phyloP scores from a whole-genome alignment of 2,888 invertebrate species.

The Brachylomia viminalis region DNA sequence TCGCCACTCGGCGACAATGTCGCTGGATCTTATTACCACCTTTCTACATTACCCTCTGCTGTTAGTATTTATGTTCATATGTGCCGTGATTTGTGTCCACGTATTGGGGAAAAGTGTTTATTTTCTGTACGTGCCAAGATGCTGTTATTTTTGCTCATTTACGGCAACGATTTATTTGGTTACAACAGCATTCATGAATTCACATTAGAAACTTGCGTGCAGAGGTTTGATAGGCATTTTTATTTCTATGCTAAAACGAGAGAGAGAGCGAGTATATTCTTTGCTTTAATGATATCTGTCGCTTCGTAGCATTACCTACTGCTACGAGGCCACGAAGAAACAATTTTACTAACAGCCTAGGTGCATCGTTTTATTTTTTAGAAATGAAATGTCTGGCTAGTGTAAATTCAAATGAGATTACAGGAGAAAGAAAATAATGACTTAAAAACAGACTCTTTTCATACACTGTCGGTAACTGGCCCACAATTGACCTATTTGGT shows the following conservation, averaged over 20 bases:
- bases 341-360: not conserved
- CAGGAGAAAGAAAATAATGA: not conserved
- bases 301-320: not conserved
- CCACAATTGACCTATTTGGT: not conserved
- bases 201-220: conserved; percentile 36
- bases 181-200: conserved; percentile 33
- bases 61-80: conserved; percentile 76
- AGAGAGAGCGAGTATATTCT: not conserved
- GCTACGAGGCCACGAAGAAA: not conserved
- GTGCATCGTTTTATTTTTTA: not conserved
- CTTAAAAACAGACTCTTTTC: not conserved
- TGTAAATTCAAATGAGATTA: not conserved
- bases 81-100: conserved; percentile 59
- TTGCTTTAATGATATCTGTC: not conserved
- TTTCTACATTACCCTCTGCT: conserved; percentile 74
- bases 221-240: conserved; percentile 2
- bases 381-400: not conserved
- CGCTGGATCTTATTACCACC: conserved; percentile 82
- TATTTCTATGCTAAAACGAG: conserved; percentile 11
- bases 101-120: conserved; percentile 60
- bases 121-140: conserved; percentile 54
- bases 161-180: conserved; percentile 17
- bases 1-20: conserved; percentile 79
- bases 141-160: conserved; percentile 42
- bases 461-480: not conserved